Percentiles rank a stretch among this genome's conserved stretches.
Evolutionary conservation across 2,888 invertebrate species (phyloP).

Genomic region (Chymomyza amoena): DNA sequence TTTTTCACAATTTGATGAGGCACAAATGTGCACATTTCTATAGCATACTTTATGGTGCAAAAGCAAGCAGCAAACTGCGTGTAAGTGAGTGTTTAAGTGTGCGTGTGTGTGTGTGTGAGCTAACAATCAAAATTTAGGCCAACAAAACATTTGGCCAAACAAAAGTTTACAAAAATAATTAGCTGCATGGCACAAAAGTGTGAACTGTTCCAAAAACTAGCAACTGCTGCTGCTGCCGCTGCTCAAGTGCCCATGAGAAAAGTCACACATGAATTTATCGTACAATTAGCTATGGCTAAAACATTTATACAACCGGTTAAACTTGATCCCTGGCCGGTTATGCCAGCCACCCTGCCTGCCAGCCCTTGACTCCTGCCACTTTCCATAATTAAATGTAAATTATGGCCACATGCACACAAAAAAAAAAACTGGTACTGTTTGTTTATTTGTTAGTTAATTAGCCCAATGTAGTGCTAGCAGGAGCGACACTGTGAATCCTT

Average conservation of each 20-base stretch:
- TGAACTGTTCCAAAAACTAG: constrained; percentile 13
- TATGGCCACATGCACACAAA: constrained; percentile 41
- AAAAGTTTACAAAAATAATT: constrained; percentile 4
- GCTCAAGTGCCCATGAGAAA: constrained; percentile 40
- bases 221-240: constrained; percentile 15
- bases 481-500: neutral
- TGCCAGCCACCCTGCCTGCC: neutral
- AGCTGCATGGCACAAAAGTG: neutral
- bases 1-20: constrained; percentile 45
- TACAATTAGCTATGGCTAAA: constrained; percentile 47
- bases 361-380: constrained; percentile 16
- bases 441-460: constrained; percentile 58
- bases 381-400: constrained; percentile 64
- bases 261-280: constrained; percentile 30
- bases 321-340: constrained; percentile 21
- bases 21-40: constrained; percentile 56
- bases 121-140: constrained; percentile 54
- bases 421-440: constrained; percentile 46
- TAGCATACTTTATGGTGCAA: constrained; percentile 56
- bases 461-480: constrained; percentile 13
- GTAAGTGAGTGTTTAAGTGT: neutral
- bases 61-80: constrained; percentile 27
- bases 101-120: constrained; percentile 10
- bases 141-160: constrained; percentile 42
- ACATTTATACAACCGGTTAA: constrained; percentile 47